Base-by-base conservation (phyloP, 1,140 invertebrate species). In the Drosophila albomicans region DNA sequence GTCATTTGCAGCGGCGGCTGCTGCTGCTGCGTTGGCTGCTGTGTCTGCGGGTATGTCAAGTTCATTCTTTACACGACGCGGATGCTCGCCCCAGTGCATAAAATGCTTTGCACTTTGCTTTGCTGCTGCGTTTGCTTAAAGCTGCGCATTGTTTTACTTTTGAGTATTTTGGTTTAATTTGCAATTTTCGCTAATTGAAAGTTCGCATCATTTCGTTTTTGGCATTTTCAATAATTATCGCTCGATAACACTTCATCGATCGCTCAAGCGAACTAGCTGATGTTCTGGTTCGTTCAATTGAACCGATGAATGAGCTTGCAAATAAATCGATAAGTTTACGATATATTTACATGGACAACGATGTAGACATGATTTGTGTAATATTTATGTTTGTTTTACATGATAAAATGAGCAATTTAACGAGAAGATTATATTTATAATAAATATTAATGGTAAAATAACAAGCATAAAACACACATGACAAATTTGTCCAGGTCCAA, bases 1-100 rank as follows among this genome's bases (percentile, higher is more conserved):
- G 75, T 80, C 78, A 78, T 74, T 70, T 70, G 75, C 78, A 80
- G 70, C 38, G 51, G 30, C 61, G 46, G 57, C 52, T 46, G 45
- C 32, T 48, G 41, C 30, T 52, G 46, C 10, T 41, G 38, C 48
- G 48, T 28, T 46, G 32, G 16, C 69, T 72, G 69, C 63, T 54
- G 48, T 38, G 67, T 48, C 69, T 72, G 69, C 63, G 71, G 64
- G 28, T 68, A 54, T 65, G 67, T 71, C 75, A 77, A 74, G 75
- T 77, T 77, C 77, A 79, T 76, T 71, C 66, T 69, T 64, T 64
- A 64, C 52, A 67, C 58, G 62, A 67, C 52, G 30, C 56, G 69
- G 43, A 62, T 41, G 56, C 35, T 30, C 10, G 13, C 32, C 48
- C 20, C 48, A 51, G n/a, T 51, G 41, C 61, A 38, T 5, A 57